Evolutionary conservation across 2,888 invertebrate genomes (phyloP).

Genomic region (Loripinus fragilis): DNA sequence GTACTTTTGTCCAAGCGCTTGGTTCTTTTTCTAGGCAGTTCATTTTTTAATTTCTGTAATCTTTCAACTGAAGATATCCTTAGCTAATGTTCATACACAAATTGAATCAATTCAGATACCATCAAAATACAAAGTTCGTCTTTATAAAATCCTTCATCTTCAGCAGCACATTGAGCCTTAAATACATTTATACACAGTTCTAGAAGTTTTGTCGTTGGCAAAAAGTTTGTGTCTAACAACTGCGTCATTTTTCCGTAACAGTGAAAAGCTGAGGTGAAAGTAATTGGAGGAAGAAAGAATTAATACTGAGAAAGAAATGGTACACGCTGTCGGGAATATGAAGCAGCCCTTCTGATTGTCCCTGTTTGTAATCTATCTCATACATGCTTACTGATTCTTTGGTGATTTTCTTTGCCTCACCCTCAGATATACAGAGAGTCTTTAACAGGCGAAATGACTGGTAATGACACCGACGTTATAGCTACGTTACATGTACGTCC

Average conservation of each 20-base stretch:
- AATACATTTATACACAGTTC: neutral
- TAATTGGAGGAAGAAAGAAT: neutral
- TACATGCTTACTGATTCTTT: neutral
- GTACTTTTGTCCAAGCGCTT: neutral
- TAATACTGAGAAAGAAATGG: neutral
- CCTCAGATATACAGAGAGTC: neutral
- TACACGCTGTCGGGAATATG: conserved; percentile 2
- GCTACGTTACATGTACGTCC: neutral
- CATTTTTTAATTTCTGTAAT: neutral
- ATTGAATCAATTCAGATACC: neutral
- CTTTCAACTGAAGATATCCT: neutral
- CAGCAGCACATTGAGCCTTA: neutral
- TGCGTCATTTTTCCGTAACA: neutral
- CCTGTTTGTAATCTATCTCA: conserved; percentile 15
- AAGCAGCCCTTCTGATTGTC: neutral
- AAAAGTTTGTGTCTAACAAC: neutral
- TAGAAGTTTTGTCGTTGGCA: neutral
- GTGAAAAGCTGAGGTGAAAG: neutral
- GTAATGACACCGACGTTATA: neutral
- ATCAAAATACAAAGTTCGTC: neutral
- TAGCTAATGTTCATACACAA: neutral
- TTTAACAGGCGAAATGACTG: neutral
- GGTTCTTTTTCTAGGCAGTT: neutral
- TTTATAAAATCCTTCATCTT: neutral
- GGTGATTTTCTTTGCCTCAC: neutral